Evolutionary conservation across 2,888 invertebrate species (phyloP).

Genomic region (Mesoligia furuncula): DNA sequence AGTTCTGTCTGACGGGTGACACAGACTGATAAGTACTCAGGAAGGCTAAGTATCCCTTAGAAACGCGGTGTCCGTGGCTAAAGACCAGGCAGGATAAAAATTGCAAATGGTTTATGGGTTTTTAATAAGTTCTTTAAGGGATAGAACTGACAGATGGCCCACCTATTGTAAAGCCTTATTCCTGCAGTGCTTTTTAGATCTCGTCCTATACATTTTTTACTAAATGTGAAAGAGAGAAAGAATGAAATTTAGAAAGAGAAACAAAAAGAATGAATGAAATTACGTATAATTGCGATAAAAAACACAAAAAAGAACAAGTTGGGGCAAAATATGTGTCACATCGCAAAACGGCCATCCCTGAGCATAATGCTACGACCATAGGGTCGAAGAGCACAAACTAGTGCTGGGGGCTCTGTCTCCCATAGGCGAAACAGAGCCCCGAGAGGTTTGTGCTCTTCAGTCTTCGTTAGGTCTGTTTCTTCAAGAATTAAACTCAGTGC

Average conservation of each 20-base stretch:
- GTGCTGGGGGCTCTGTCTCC: too few relatives aligned
- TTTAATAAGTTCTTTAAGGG: not conserved
- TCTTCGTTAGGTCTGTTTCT: not conserved
- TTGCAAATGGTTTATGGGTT: not conserved
- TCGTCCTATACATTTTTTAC: not conserved
- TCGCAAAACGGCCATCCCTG: not conserved
- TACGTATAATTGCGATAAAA: too few relatives aligned
- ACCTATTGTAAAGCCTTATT: not conserved
- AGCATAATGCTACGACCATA: not conserved
- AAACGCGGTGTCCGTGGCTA: not conserved
- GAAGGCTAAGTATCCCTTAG: not conserved
- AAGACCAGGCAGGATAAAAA: not conserved
- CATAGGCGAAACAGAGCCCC: too few relatives aligned
- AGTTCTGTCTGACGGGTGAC: conserved; percentile 42
- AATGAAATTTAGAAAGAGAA: too few relatives aligned
- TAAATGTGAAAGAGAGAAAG: too few relatives aligned
- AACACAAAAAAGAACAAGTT: not conserved
- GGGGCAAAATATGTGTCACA: not conserved
- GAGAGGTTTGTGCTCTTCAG: too few relatives aligned
- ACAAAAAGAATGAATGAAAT: too few relatives aligned
- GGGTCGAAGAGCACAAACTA: too few relatives aligned
- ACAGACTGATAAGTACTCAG: conserved; percentile 11
- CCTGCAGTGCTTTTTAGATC: too few relatives aligned
- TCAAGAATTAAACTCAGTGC: not conserved
- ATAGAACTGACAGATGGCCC: too few relatives aligned